phyloP scores from a whole-genome alignment of 2,888 invertebrate genomes.

The Podabrus alpinus region DNA sequence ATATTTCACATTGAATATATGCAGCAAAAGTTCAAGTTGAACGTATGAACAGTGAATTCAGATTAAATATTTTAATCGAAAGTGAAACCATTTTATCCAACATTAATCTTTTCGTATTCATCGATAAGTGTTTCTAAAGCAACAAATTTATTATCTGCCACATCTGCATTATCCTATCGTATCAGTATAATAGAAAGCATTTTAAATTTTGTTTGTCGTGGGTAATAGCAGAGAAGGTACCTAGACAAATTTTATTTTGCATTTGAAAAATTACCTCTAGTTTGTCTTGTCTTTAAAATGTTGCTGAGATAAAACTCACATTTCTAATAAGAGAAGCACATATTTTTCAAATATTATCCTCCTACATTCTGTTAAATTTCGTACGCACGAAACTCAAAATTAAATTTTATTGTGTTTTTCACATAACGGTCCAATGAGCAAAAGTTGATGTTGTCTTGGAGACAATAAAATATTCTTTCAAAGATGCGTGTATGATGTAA shows the following conservation, averaged over 20 bases:
- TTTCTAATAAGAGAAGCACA: conserved; percentile 6
- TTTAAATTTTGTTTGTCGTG: neutral
- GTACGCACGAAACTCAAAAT: conserved; percentile 22
- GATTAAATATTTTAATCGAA: neutral
- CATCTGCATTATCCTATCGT: neutral
- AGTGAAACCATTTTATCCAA: neutral
- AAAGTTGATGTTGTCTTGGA: conserved; percentile 30
- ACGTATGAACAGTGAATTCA: neutral
- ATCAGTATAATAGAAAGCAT: neutral
- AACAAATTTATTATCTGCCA: neutral
- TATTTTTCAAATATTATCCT: conserved; percentile 3
- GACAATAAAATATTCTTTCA: conserved; percentile 24
- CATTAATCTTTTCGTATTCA: neutral
- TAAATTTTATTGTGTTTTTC: conserved; percentile 30
- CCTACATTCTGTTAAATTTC: conserved; percentile 9
- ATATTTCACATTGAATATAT: neutral
- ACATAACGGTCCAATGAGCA: conserved; percentile 22
- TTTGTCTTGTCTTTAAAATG: neutral
- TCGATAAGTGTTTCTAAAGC: neutral
- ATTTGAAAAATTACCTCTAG: neutral
- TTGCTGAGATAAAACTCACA: neutral
- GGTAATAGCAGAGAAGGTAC: neutral
- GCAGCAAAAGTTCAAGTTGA: neutral
- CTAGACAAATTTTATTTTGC: neutral
- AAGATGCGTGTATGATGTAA: conserved; percentile 28